Percentiles rank a stretch among this genome's conserved stretches.
Evolutionary conservation across 2,113 vertebrate genomes (phyloP).

Genomic region (Protobothrops flavoviridis): DNA sequence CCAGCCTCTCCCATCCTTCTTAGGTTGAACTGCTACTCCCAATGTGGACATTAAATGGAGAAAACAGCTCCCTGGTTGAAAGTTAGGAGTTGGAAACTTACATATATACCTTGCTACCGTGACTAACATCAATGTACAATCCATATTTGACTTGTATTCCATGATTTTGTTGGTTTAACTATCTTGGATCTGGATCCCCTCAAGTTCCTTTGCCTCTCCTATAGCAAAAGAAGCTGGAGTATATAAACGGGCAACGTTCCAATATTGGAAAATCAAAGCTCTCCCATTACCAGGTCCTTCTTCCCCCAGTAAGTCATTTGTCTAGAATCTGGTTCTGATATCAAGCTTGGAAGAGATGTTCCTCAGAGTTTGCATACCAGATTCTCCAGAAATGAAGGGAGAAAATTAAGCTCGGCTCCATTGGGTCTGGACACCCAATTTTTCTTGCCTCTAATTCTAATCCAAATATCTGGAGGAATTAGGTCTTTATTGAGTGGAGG

Average conservation of each 20-base stretch:
- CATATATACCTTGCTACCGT: no score
- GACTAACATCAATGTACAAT: no score
- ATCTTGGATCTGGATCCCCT: no score
- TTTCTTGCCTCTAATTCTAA: not conserved
- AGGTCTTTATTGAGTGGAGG: not conserved
- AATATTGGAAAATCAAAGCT: not conserved
- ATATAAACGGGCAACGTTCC: no score
- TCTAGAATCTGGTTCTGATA: not conserved
- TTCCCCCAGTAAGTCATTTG: not conserved
- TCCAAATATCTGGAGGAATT: not conserved
- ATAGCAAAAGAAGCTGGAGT: no score
- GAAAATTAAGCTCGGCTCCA: not conserved
- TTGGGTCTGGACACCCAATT: not conserved
- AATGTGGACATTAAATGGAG: not conserved
- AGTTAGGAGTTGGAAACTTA: not conserved
- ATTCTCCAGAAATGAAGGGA: not conserved
- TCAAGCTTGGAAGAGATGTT: not conserved
- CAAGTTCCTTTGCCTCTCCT: no score
- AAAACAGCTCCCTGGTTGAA: not conserved
- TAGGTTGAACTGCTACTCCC: not conserved
- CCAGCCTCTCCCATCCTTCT: not conserved
- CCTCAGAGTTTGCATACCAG: not conserved
- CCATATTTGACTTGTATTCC: no score
- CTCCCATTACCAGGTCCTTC: not conserved
- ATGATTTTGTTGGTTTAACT: no score